phyloP scores from a whole-genome alignment of 2,888 invertebrate species.

The Stenoptilia bipunctidactyla region DNA sequence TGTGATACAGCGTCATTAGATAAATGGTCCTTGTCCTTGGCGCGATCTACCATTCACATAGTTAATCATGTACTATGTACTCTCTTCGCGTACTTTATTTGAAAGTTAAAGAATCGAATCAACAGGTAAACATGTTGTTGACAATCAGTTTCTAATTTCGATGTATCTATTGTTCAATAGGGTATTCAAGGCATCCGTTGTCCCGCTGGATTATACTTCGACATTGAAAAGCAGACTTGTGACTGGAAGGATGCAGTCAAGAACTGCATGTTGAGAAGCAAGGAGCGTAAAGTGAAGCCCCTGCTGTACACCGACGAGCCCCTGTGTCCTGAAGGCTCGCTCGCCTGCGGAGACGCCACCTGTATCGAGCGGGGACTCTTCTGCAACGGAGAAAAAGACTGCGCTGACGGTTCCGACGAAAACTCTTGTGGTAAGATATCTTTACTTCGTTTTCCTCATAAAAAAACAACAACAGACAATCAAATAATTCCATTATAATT shows the following conservation, averaged over 20 bases:
- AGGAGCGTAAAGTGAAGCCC: conserved; percentile 89
- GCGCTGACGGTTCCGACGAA: conserved; percentile 89
- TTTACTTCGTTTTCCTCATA: too few relatives aligned
- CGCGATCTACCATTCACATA: conserved; percentile 15
- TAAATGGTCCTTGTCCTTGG: conserved; percentile 15
- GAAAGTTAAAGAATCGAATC: too few relatives aligned
- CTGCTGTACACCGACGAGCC: conserved; percentile 91
- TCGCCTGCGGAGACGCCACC: conserved; percentile 89
- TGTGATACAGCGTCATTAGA: conserved; percentile 1
- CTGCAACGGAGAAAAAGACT: conserved; percentile 94
- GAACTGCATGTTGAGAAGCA: conserved; percentile 91
- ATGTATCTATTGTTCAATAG: conserved; percentile 55
- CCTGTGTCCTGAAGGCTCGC: conserved; percentile 86
- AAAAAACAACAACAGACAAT: too few relatives aligned
- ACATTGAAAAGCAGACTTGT: conserved; percentile 95
- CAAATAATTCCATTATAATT: conserved; percentile 2
- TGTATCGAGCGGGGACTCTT: conserved; percentile 92
- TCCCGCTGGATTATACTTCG: conserved; percentile 92
- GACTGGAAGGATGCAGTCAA: conserved; percentile 96
- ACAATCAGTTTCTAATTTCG: too few relatives aligned
- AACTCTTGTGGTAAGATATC: conserved; percentile 87
- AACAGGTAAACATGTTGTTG: too few relatives aligned
- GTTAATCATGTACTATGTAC: too few relatives aligned
- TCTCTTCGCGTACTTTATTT: too few relatives aligned
- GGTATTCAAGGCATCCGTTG: conserved; percentile 94